A percentile compares a stretch with the other conserved stretches of the same genome.
Conservation (phyloP, 2,797 vertebrate species). For the Neopelma chrysocephalum region DNA sequence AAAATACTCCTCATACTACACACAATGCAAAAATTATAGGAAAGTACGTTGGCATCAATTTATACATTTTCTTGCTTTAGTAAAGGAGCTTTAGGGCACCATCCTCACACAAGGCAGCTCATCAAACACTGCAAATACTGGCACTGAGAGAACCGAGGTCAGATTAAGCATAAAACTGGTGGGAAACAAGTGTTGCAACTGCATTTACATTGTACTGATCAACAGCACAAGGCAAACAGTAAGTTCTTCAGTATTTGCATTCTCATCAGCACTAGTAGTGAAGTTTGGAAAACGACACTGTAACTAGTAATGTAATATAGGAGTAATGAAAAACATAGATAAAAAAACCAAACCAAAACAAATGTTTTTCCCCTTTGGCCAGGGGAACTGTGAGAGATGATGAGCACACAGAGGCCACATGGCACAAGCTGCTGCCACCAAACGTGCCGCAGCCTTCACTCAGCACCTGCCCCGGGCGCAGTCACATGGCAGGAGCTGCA, state of each 20-base stretch:
- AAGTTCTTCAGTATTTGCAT: background rate
- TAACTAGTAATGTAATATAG: background rate
- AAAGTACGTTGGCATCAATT: fast-evolving
- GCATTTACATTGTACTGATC: background rate
- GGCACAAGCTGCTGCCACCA: background rate
- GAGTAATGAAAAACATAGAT: background rate
- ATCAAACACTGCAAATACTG: background rate
- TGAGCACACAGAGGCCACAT: background rate
- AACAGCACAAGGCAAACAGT: background rate
- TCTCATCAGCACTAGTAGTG: background rate
- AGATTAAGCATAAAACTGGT: background rate
- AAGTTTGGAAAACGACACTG: background rate
- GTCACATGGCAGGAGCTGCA: background rate
- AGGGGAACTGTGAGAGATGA: fast-evolving
- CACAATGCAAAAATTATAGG: background rate
- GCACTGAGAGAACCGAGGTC: background rate
- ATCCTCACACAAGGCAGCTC: background rate
- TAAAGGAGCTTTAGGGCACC: background rate
- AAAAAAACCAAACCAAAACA: background rate
- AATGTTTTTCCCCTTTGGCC: background rate
- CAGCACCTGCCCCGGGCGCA: background rate
- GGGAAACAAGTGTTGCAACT: background rate
- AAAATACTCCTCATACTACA: background rate
- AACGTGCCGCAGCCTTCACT: background rate
- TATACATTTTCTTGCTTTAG: background rate